Evolutionary conservation across 2,797 vertebrate genomes (phyloP), one percentile per base, ranked within the genome.

Genomic region (Trachurus trachurus): DNA sequence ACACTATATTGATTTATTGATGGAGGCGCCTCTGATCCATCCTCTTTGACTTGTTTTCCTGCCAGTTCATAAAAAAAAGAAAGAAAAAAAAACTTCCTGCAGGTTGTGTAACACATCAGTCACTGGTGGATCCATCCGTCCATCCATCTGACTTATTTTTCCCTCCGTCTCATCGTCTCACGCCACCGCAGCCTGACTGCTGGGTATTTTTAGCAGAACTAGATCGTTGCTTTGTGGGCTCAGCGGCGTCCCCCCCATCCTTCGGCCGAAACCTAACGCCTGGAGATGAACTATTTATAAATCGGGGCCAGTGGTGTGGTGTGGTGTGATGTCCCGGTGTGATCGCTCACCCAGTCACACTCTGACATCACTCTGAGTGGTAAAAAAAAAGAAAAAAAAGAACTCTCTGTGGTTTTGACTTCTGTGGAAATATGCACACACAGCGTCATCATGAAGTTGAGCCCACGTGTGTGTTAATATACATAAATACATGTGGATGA

Each of bases 181-280:
- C 60, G 5, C 72, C 83, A 80, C 71, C 2, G 16, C 71, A 66
- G 72, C 74, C 61, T 71, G 62, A 65, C 62, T 50, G 45, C 37
- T 7, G 9, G 44, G 73, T 89, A 89, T 90, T 91, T 92, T 80
- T 90, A 90, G 92, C 78, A 87, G 85, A 88, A 77, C 74, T 82
- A 85, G 86, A 88, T 86, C 79, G 85, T 86, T 83, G 71, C 82
- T 85, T 76, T 59, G 53, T 6, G 31, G 58, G 58, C 74, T 89
- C 53, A 2, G 26, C 26, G 26, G 40, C 76, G 81, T 83, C 66
- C 76, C 66, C 76, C 67, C 71, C 77, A 67, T 83, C 76, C 66
- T 84, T 82, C 72, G 76, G 70, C 70, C 42, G 66, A 73, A 90
- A 87, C 78, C 34, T 34, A 71, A 78, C 39, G 45, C 78, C 84